A percentile compares a stretch with the other conserved stretches of the same genome.
These are phyloP conservation scores for Blastomussa wellsi DNA, from an alignment of 92 coral and sea anemone genomes.

Conservation along the genomic window DNA sequence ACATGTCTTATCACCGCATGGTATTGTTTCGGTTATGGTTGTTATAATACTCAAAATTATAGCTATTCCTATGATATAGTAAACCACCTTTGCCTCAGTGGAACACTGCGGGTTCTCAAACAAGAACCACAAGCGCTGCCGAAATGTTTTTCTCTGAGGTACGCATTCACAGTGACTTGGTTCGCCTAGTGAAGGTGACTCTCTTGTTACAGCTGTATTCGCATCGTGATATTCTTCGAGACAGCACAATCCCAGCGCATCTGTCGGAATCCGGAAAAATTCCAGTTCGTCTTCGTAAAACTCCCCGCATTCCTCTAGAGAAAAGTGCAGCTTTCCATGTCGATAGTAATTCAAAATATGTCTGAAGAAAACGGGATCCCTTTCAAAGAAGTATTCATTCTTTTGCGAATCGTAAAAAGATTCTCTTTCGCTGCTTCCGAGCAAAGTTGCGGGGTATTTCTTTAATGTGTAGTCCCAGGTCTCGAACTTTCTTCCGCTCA, in stretches of 20 bases:
- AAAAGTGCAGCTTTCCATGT: slow-evolving; percentile 86
- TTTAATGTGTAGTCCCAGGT: slow-evolving; percentile 90
- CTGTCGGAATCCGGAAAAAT: slow-evolving; percentile 82
- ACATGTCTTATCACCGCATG: slow-evolving; percentile 74
- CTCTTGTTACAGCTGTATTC: not conserved
- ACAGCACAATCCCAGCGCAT: slow-evolving; percentile 82
- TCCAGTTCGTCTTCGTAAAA: slow-evolving; percentile 82
- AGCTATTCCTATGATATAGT: slow-evolving; percentile 74
- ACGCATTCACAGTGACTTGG: slow-evolving; percentile 49
- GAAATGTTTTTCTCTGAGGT: slow-evolving; percentile 45
- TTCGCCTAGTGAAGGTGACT: slow-evolving; percentile 13
- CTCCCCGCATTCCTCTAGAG: slow-evolving; percentile 82
- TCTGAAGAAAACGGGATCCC: slow-evolving; percentile 89
- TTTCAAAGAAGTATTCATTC: slow-evolving; percentile 81
- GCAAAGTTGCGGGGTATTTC: slow-evolving; percentile 81
- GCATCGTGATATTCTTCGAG: slow-evolving; percentile 87
- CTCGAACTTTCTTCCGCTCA: slow-evolving; percentile 90
- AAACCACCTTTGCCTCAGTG: slow-evolving; percentile 63
- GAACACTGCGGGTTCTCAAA: slow-evolving; percentile 85
- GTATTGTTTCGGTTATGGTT: slow-evolving; percentile 87
- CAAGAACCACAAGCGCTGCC: slow-evolving; percentile 71
- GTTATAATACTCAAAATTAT: slow-evolving; percentile 76
- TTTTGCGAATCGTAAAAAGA: slow-evolving; percentile 67
- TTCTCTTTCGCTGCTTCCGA: slow-evolving; percentile 75
- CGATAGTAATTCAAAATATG: slow-evolving; percentile 92